Evolutionary conservation across 2,888 invertebrate genomes (phyloP).

Genomic region (Calliphora vomitoria): DNA sequence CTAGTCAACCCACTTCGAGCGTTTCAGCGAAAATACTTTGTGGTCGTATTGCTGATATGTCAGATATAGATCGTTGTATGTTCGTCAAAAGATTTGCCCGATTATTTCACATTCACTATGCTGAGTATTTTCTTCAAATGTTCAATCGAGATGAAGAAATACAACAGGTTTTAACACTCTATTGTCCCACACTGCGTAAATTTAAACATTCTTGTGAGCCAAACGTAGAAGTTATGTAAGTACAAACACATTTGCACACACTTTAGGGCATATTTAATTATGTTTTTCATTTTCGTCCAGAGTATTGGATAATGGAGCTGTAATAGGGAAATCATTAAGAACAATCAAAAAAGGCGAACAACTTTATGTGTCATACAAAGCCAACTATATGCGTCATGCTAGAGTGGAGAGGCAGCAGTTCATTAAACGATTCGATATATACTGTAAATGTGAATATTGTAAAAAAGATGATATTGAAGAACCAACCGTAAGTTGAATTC

Average conservation of each 20-base stretch:
- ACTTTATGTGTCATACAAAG: slow-evolving; percentile 73
- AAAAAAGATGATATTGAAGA: slow-evolving; percentile 46
- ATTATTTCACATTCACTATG: slow-evolving; percentile 69
- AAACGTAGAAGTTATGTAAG: slow-evolving; percentile 76
- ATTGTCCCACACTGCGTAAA: slow-evolving; percentile 72
- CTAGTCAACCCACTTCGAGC: slow-evolving; percentile 44
- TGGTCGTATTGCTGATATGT: slow-evolving; percentile 62
- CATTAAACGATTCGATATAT: slow-evolving; percentile 55
- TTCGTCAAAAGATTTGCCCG: slow-evolving; percentile 72
- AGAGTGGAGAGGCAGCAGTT: slow-evolving; percentile 34
- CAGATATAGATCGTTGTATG: slow-evolving; percentile 58
- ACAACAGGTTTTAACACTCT: slow-evolving; percentile 66
- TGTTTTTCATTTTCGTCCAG: slow-evolving; percentile 53
- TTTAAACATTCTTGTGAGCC: slow-evolving; percentile 74
- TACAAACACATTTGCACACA: slow-evolving; percentile 1
- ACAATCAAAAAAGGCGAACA: slow-evolving; percentile 74
- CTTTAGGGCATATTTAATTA: neutral
- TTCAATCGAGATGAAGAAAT: slow-evolving; percentile 40
- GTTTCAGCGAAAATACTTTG: slow-evolving; percentile 49
- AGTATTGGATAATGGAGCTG: slow-evolving; percentile 72
- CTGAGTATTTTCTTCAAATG: slow-evolving; percentile 69
- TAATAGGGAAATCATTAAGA: slow-evolving; percentile 73
- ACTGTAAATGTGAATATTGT: slow-evolving; percentile 67
- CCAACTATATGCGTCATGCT: slow-evolving; percentile 64
- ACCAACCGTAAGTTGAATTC: slow-evolving; percentile 64